A percentile compares a stretch with the other conserved stretches of the same genome.
Evolutionary conservation across 2,797 vertebrate genomes (phyloP).

Genomic region (Todus mexicanus): DNA sequence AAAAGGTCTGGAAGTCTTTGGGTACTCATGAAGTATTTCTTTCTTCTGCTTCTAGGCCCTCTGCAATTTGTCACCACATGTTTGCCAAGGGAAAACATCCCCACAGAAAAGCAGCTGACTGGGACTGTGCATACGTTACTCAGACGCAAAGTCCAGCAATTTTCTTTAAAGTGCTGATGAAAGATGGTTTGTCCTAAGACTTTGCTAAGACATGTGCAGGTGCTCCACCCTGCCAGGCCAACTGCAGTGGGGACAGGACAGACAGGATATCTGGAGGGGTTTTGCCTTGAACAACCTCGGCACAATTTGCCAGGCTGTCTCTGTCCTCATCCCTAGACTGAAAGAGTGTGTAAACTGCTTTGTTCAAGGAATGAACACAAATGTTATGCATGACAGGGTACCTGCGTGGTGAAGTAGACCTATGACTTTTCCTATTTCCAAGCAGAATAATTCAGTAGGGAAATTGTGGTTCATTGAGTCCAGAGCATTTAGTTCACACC

Average conservation of each 20-base stretch:
- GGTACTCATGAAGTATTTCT: neutral
- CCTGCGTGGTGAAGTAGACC: neutral
- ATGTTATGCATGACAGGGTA: neutral
- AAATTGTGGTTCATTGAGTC: neutral
- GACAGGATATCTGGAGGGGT: neutral
- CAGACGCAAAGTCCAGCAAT: neutral
- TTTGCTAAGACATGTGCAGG: neutral
- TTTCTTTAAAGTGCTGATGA: neutral
- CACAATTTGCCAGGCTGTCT: neutral
- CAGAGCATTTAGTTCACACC: neutral
- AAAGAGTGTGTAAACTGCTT: neutral
- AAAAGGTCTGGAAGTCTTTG: neutral
- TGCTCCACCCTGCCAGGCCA: neutral
- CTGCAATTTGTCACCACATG: neutral
- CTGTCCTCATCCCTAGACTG: neutral
- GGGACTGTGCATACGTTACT: neutral
- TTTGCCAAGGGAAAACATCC: neutral
- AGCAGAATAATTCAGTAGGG: neutral
- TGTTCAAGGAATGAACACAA: neutral
- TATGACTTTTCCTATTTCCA: neutral
- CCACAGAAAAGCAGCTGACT: neutral
- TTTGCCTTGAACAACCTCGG: neutral
- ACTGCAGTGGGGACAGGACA: neutral
- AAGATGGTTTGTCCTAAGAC: neutral
- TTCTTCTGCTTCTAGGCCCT: neutral